Evolutionary conservation across 1,140 invertebrate species (phyloP).

Genomic region (Habropoda laboriosa): DNA sequence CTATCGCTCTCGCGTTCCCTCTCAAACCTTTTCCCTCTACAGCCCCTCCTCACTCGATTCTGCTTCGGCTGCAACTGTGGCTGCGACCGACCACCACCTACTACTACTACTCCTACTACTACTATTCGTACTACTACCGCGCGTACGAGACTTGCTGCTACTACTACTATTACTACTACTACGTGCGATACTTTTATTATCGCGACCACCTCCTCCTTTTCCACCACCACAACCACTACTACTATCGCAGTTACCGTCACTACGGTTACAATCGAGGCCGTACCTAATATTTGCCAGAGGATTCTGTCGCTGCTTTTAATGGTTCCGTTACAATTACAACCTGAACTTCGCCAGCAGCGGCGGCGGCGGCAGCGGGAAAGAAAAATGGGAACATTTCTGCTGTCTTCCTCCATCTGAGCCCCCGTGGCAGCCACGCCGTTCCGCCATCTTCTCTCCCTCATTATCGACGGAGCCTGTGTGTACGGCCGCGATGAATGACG

Average conservation of each 20-base stretch:
- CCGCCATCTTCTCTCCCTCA: slow-evolving; percentile 39
- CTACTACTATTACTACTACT: slow-evolving; percentile 1
- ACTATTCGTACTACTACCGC: slow-evolving; percentile 40
- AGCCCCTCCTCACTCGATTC: slow-evolving; percentile 41
- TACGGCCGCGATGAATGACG: slow-evolving; percentile 49
- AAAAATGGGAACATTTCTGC: slow-evolving; percentile 31
- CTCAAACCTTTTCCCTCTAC: slow-evolving; percentile 4
- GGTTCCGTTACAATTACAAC: slow-evolving; percentile 53
- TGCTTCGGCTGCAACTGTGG: slow-evolving; percentile 48
- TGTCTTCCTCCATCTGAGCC: background rate
- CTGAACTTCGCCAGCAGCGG: slow-evolving; percentile 20
- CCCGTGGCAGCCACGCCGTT: background rate
- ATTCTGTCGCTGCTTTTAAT: slow-evolving; percentile 43
- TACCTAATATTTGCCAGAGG: slow-evolving; percentile 42
- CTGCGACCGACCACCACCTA: slow-evolving; percentile 50
- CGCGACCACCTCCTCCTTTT: background rate
- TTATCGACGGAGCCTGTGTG: slow-evolving; percentile 63
- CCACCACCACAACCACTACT: background rate
- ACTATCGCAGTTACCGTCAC: slow-evolving; percentile 6
- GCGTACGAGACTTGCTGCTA: slow-evolving; percentile 39
- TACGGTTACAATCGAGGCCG: slow-evolving; percentile 42
- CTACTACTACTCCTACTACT: slow-evolving; percentile 61
- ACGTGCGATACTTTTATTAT: slow-evolving; percentile 32
- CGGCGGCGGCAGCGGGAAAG: background rate
- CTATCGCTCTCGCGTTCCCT: background rate